Evolutionary conservation across 2,888 invertebrate genomes (phyloP).

Genomic region (Frankliniella intonsa): DNA sequence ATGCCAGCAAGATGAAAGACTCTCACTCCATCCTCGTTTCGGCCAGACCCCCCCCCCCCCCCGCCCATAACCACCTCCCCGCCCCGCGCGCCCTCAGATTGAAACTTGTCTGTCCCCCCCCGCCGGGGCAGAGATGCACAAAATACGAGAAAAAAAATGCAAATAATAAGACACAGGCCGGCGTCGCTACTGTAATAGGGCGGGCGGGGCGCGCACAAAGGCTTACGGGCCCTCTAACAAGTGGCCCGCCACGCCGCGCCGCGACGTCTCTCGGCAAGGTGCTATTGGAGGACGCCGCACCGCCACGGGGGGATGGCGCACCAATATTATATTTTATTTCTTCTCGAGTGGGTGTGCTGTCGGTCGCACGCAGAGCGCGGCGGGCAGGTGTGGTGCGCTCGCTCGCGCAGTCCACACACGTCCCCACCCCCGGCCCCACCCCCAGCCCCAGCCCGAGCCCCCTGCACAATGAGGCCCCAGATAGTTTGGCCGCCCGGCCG

Average conservation of each 20-base stretch:
- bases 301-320: no score
- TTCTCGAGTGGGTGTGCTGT: no score
- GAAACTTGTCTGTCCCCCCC: neutral
- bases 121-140: neutral
- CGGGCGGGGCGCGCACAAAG: no score
- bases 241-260: no score
- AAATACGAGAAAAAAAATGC: neutral
- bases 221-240: no score
- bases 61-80: neutral
- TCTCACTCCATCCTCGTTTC: no score
- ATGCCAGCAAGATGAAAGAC: no score
- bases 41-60: neutral
- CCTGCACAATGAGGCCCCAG: constrained; percentile 15
- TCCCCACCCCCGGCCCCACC: neutral
- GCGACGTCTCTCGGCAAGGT: no score
- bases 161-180: neutral
- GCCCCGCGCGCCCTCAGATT: neutral
- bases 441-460: no score
- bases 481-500: constrained; percentile 10
- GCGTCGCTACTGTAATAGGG: no score
- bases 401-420: neutral
- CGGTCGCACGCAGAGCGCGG: neutral
- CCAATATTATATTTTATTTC: no score
- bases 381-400: neutral
- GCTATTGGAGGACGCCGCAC: no score